Evolutionary conservation across 1,140 invertebrate species (phyloP), one percentile per base, ranked within the genome.

Genomic region (Steinernema feltiae): DNA sequence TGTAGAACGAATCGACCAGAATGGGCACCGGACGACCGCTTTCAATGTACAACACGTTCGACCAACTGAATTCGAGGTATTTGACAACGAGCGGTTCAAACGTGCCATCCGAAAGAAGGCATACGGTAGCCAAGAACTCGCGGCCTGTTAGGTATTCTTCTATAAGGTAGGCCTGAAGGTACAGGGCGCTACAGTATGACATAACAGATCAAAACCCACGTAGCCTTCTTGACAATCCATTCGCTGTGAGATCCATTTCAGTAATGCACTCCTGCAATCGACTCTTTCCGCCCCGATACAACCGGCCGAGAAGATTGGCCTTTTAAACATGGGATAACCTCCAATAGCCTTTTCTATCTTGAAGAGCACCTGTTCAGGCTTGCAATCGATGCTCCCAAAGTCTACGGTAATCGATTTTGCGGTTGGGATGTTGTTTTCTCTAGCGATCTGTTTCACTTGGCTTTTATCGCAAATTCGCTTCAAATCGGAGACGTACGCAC

Each of bases 11-110:
- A 27, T 63, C 53, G 7, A 63, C 53, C 2, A 63, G 24, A 27
- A 63, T 27, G 12, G 53, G 53, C 12, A 63, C 24, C 53, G 53
- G 53, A 15, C 53, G 12, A 17, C 53, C 53, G 24, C 15, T 63
- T 63, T 12, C 53, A 3, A 63, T 63, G 53, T 63, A 27, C 24
- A 63, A 3, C 12, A 63, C 53, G 53, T 63, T 63, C 12, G 53
- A 63, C 53, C 53, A 63, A 27, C 53, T 21, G 53, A n/a, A 63
- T 21, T 63, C 53, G 7, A 63, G 24, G 24, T 63, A 63, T 27
- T 63, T 63, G 53, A 63, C 53, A 63, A 63, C 12, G 7, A 63
- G 53, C 7, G 53, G 53, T 63, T 63, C 53, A 21, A 63, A 63
- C 7, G 15, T 3, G 7, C 53, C 53, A 27, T 63, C 24, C 3